A percentile compares a stretch with the other conserved stretches of the same genome.
Conservation (phyloP, 2,888 invertebrate species). For the Julus scandinavius region DNA sequence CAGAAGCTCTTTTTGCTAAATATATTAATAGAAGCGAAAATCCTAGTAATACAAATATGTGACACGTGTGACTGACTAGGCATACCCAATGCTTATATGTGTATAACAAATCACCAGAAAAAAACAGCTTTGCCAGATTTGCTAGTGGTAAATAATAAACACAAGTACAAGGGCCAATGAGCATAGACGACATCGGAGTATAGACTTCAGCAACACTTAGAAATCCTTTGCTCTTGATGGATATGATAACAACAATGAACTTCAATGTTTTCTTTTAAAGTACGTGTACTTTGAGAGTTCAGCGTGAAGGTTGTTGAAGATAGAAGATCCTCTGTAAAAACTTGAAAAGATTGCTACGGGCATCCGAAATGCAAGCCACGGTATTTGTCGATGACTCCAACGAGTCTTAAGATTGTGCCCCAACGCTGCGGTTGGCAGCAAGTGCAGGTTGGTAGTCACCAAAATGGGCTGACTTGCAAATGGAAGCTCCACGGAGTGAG, state of each 20-base stretch:
- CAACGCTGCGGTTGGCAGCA: background rate
- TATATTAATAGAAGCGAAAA: constrained; percentile 15
- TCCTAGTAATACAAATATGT: constrained; percentile 41
- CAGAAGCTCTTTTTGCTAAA: constrained; percentile 37
- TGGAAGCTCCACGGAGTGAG: background rate
- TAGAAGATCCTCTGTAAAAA: constrained; percentile 6
- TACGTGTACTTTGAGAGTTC: background rate
- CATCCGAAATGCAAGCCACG: background rate
- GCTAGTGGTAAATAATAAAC: constrained; percentile 46
- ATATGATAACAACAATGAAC: constrained; percentile 39
- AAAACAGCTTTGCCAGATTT: constrained; percentile 15
- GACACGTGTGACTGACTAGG: constrained; percentile 45
- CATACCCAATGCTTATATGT: constrained; percentile 39
- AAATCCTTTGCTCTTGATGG: constrained; percentile 30
- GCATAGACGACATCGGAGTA: constrained; percentile 40
- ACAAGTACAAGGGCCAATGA: constrained; percentile 44
- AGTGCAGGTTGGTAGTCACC: background rate
- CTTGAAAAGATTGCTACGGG: background rate
- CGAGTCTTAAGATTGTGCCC: background rate
- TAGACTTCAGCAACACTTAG: constrained; percentile 25
- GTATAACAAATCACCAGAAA: constrained; percentile 42
- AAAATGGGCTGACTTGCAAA: background rate
- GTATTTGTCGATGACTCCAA: background rate
- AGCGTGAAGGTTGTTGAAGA: background rate
- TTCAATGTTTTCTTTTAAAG: background rate